phyloP scores from a whole-genome alignment of 2,113 vertebrate genomes.

The Alosa alosa region DNA sequence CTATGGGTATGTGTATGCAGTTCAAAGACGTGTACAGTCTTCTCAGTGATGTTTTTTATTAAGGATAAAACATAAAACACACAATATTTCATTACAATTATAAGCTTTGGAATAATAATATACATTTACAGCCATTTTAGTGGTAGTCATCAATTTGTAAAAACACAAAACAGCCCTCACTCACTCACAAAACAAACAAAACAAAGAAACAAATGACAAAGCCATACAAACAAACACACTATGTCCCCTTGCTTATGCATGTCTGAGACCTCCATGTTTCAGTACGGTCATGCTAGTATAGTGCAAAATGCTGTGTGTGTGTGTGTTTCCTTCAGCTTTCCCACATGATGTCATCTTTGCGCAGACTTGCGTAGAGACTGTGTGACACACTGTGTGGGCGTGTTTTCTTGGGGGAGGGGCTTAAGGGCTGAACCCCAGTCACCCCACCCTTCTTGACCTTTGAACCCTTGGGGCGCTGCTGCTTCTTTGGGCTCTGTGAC shows the following conservation, averaged over 20 bases:
- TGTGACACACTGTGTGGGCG: background rate
- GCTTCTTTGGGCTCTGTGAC: conserved; percentile 56
- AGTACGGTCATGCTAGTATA: background rate
- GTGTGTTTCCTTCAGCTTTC: background rate
- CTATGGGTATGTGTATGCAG: background rate
- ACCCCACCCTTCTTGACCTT: conserved; percentile 42
- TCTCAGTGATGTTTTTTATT: background rate
- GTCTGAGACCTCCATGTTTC: background rate
- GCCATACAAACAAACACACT: background rate
- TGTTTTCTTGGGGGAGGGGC: conserved; percentile 47
- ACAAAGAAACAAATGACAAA: background rate
- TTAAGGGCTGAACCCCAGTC: conserved; percentile 54
- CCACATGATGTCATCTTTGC: conserved; percentile 8
- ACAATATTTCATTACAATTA: background rate
- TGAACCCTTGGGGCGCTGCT: conserved; percentile 41
- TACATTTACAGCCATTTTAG: background rate
- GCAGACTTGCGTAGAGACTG: background rate
- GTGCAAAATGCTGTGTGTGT: background rate
- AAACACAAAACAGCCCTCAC: background rate
- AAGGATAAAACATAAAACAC: background rate
- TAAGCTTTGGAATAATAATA: background rate
- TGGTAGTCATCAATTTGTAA: background rate
- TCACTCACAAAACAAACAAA: background rate
- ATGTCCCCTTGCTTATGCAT: background rate
- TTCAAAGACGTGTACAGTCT: background rate